Percentiles rank a stretch among this genome's conserved stretches.
Evolutionary conservation across 1,140 invertebrate species (phyloP).

Genomic region (Leguminivora glycinivorella): DNA sequence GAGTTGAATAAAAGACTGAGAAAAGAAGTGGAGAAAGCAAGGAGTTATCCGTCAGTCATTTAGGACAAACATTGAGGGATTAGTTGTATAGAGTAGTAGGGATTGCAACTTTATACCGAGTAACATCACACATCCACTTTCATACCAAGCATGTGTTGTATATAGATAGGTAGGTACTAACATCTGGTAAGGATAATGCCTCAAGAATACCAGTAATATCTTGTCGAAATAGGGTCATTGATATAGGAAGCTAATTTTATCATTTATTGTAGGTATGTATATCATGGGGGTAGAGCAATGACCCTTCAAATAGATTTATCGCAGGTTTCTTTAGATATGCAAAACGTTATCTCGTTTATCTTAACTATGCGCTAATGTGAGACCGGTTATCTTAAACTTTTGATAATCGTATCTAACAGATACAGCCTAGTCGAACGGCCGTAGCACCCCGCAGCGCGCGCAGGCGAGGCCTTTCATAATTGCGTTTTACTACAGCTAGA

Average conservation of each 20-base stretch:
- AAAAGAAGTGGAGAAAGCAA: no score
- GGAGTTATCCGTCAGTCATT: no score
- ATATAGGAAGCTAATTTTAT: slow-evolving; percentile 10
- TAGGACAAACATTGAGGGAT: no score
- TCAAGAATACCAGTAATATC: not conserved
- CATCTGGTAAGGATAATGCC: no score
- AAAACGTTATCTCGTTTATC: slow-evolving; percentile 76
- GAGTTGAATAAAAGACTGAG: no score
- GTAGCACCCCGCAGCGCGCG: slow-evolving; percentile 36
- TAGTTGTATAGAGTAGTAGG: no score
- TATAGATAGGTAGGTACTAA: no score
- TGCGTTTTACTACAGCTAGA: not conserved
- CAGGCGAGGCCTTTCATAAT: slow-evolving; percentile 11
- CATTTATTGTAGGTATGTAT: slow-evolving; percentile 26
- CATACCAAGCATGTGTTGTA: no score
- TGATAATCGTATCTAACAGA: slow-evolving; percentile 73
- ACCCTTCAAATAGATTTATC: slow-evolving; percentile 51
- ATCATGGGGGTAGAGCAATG: slow-evolving; percentile 43
- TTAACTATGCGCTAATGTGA: slow-evolving; percentile 75
- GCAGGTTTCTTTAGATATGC: slow-evolving; percentile 65
- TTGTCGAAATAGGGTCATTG: not conserved
- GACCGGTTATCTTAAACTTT: slow-evolving; percentile 68
- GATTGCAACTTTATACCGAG: no score
- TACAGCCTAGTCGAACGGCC: slow-evolving; percentile 61
- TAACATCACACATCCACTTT: no score